Percentiles rank a stretch among this genome's conserved stretches.
phyloP scores from a whole-genome alignment of 2,113 vertebrate genomes.

The Chrysemys picta region DNA sequence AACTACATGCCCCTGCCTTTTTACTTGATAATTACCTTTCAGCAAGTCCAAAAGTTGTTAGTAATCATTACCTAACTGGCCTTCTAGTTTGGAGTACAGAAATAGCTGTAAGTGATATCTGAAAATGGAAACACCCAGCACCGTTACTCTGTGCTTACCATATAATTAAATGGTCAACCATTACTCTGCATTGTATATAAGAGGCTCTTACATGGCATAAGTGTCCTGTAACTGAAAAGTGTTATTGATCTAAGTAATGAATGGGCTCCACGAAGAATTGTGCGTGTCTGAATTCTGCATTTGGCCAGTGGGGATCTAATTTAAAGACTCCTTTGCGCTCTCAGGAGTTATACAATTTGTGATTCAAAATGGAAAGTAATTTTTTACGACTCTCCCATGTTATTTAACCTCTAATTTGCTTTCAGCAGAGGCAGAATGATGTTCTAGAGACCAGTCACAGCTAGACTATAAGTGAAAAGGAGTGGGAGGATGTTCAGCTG shows the following conservation, averaged over 20 bases:
- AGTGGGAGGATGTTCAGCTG: background rate
- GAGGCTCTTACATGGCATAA: rapidly evolving
- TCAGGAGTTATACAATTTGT: rapidly evolving
- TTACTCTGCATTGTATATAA: rapidly evolving
- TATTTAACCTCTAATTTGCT: constrained; percentile 20
- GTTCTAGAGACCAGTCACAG: background rate
- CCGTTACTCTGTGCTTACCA: background rate
- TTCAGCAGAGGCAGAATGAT: background rate
- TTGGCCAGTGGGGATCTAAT: background rate
- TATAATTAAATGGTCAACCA: background rate
- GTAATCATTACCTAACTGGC: background rate
- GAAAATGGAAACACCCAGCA: constrained; percentile 31
- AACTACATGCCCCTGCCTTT: background rate
- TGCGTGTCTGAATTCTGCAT: background rate
- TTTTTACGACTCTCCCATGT: constrained; percentile 42
- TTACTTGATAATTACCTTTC: background rate
- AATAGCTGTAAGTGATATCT: background rate
- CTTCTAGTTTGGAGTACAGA: background rate
- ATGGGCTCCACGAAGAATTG: background rate
- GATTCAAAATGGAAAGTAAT: background rate
- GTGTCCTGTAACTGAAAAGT: background rate
- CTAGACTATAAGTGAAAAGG: background rate
- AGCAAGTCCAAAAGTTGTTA: background rate
- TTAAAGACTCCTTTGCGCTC: background rate
- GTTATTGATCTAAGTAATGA: background rate